Percentiles rank a stretch among this genome's conserved stretches.
Conservation (phyloP, 2,888 invertebrate species). For the Arrhopalites spinosus region DNA sequence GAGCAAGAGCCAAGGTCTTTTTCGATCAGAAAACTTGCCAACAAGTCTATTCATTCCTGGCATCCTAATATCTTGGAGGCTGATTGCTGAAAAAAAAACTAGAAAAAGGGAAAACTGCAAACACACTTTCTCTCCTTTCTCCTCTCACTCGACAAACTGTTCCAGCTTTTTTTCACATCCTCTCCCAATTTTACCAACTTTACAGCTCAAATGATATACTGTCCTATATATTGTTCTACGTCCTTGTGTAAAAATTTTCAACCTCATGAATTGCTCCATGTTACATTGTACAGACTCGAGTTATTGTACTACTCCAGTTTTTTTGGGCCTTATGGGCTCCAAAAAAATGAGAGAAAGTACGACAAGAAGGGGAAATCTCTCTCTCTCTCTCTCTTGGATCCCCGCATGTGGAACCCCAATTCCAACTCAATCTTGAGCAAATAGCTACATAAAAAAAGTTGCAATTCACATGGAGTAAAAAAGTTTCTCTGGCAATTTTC, state of each 20-base stretch:
- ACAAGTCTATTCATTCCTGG: background rate
- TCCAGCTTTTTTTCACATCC: background rate
- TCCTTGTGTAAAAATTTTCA: no score
- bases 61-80: background rate
- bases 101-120: no score
- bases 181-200: no score
- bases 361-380: background rate
- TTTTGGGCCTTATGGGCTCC: no score
- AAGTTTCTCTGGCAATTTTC: background rate
- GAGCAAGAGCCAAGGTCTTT: background rate
- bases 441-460: conserved; percentile 4
- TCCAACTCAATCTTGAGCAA: conserved; percentile 1
- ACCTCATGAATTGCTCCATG: no score
- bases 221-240: no score
- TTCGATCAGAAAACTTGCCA: background rate
- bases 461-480: background rate
- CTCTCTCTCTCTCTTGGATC: background rate
- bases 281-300: no score
- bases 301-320: no score
- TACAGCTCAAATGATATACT: no score
- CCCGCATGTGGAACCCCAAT: background rate
- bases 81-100: background rate
- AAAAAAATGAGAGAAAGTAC: no score
- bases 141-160: background rate
- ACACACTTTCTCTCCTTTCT: background rate